Evolutionary conservation across 2,113 vertebrate genomes (phyloP), one percentile per base, ranked within the genome.

Genomic region (Cyprinodon brontotheroides): DNA sequence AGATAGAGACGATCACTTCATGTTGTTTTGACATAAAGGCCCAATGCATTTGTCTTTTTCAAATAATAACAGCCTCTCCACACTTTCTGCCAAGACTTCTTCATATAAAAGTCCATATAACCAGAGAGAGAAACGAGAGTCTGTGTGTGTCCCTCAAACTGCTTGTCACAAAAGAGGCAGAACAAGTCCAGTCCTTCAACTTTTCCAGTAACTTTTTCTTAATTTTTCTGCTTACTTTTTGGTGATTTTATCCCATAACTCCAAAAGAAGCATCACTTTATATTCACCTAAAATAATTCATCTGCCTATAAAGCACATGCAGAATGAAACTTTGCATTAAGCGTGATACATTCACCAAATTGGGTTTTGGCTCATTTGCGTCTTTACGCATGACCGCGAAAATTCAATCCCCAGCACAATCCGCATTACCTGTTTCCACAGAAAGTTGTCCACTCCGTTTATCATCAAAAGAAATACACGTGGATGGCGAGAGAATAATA

Each of bases 351-450:
- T 17, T 53, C 8, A 53, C 7, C 15, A 1, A n/a, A 13, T 17
- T n/a, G 48, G 17, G 15, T n/a, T 57, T 57, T 0, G 17, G 14
- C 61, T 47, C 2, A 20, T 2, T 63, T 22, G 80, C 80, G 43
- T 66, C 15, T 53, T 71, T 78, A 17, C 8, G 48, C 14, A 57
- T 4, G 13, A 4, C 1, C 0, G 38, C 17, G n/a, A 10, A 7
- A 50, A 61, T 43, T 36, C 48, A 17, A 37, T 45, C 41, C n/a
- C 10, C 11, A 0, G 40, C 50, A 61, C 11, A 13, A 40, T 61
- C 9, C 0, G 87, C 95, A 72, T n/a, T 94, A 98, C 98, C 97
- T 99, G 98, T 80, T 97, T 98, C 90, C 97, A 95, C 59, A 99
- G 87, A 87, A 97, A 97, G 84, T 93, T 93, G 85, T 99, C 98